Conservation (phyloP, 2,888 invertebrate species). For the Augochlorella aurata region DNA sequence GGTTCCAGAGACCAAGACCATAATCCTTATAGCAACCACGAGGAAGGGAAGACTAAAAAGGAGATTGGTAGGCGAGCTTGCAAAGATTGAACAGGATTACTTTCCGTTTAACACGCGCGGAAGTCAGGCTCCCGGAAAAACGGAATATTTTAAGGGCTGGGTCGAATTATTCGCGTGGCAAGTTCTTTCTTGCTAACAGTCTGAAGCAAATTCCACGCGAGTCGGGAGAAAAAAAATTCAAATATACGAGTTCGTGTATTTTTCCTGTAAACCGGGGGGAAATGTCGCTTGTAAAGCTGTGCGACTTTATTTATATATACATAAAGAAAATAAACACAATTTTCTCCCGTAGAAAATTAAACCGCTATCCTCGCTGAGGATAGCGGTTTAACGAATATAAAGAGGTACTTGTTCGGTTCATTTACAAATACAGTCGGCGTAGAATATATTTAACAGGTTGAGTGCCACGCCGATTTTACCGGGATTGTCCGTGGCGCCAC, state of each 20-base stretch:
- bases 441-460: too few species aligned
- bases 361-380: too few species aligned
- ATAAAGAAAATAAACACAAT: neutral
- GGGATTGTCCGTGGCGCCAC: too few species aligned
- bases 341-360: neutral
- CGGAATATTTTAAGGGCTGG: conserved; percentile 15
- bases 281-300: neutral
- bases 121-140: neutral
- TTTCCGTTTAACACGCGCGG: conserved; percentile 16
- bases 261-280: neutral
- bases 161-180: conserved; percentile 1
- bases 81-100: conserved; percentile 24
- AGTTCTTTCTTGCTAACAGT: conserved; percentile 2
- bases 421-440: too few species aligned
- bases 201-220: neutral
- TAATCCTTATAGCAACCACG: neutral
- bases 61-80: neutral
- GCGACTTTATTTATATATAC: neutral
- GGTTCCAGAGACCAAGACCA: neutral
- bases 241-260: neutral
- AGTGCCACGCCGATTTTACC: too few species aligned
- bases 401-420: too few species aligned
- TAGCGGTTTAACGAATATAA: too few species aligned
- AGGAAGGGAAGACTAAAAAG: conserved; percentile 2
- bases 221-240: neutral